Conservation (phyloP, 2,113 vertebrate species). For the Rhynchopsitta pachyrhyncha region DNA sequence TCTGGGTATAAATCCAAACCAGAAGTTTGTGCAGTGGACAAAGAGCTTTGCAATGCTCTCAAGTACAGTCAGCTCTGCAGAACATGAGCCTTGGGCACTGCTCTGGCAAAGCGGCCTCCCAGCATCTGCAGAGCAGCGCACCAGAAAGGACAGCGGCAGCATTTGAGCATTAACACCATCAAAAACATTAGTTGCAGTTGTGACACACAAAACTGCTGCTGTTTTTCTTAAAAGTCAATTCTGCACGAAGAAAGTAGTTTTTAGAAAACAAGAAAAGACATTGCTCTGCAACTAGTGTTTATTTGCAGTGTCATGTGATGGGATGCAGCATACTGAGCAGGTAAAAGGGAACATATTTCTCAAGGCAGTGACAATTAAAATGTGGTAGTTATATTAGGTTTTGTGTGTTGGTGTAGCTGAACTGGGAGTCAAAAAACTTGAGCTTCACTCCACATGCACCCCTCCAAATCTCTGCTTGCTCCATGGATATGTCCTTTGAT, state of each 20-base stretch:
- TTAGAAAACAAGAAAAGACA: neutral
- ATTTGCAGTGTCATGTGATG: neutral
- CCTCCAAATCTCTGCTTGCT: neutral
- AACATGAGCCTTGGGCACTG: rapidly evolving
- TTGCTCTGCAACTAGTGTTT: neutral
- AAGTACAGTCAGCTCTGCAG: neutral
- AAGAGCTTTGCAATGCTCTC: rapidly evolving
- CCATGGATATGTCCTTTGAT: neutral
- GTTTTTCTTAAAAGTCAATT: neutral
- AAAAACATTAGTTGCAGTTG: neutral
- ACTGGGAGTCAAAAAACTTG: neutral
- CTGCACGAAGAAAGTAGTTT: neutral
- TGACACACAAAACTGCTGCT: neutral
- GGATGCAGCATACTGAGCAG: neutral
- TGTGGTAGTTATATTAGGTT: neutral
- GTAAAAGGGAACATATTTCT: neutral
- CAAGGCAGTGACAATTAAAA: neutral
- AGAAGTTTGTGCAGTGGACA: neutral
- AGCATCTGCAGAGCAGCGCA: neutral
- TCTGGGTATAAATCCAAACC: neutral
- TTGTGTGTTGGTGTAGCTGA: neutral
- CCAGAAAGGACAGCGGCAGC: neutral
- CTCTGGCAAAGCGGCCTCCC: neutral
- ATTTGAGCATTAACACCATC: neutral
- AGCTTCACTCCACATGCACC: neutral